phyloP scores from a whole-genome alignment of 2,113 vertebrate species.

The Pelecanoides urinatrix region DNA sequence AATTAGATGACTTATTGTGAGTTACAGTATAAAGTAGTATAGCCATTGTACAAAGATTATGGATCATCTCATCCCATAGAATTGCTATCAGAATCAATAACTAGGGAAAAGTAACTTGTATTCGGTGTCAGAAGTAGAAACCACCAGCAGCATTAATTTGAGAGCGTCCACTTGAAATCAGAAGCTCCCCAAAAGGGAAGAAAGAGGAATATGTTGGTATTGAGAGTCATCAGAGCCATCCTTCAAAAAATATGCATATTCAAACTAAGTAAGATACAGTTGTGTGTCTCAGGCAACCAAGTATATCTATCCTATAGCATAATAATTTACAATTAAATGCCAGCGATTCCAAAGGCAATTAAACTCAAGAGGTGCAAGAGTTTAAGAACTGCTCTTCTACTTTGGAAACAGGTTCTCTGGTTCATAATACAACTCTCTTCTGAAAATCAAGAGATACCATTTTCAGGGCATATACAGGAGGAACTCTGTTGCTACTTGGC shows the following conservation, averaged over 20 bases:
- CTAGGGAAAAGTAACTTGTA: not conserved
- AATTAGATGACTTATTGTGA: not conserved
- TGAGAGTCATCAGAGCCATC: not conserved
- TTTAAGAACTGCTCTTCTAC: not conserved
- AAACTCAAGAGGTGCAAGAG: not conserved
- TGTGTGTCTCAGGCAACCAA: not conserved
- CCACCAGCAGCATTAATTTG: not conserved
- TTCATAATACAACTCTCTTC: not conserved
- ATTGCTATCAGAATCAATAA: not conserved
- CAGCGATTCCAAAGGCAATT: not conserved
- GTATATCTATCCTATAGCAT: not conserved
- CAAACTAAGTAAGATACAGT: not conserved
- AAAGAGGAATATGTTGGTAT: not conserved
- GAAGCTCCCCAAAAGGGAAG: not conserved
- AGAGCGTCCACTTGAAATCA: not conserved
- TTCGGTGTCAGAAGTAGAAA: not conserved
- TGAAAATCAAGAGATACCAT: not conserved
- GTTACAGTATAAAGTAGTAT: not conserved
- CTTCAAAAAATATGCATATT: not conserved
- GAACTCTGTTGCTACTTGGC: not conserved
- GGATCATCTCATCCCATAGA: not conserved
- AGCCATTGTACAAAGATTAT: not conserved
- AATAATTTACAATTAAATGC: not conserved
- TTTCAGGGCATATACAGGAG: not conserved
- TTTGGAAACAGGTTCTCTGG: not conserved